phyloP scores from a whole-genome alignment of 2,113 vertebrate genomes.

The Peromyscus maniculatus region DNA sequence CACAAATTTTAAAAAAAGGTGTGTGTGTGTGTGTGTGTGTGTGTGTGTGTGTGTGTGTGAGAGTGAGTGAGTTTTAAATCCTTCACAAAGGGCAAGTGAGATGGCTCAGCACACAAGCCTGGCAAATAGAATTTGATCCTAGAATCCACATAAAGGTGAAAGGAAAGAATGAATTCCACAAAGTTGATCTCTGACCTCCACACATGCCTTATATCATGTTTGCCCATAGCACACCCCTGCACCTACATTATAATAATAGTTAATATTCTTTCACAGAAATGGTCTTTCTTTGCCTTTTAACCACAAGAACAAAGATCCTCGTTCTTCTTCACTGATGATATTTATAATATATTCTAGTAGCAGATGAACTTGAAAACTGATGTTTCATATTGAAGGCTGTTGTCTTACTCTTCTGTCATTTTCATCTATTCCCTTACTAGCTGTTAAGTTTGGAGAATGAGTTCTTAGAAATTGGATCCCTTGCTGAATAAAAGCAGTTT shows the following conservation, averaged over 20 bases:
- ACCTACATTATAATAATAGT: no score
- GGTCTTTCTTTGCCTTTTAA: background rate
- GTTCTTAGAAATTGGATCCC: background rate
- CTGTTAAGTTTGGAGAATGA: constrained; percentile 28
- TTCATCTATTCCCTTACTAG: constrained; percentile 28
- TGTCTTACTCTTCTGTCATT: background rate
- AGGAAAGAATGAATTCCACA: background rate
- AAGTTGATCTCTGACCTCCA: background rate
- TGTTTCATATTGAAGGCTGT: background rate
- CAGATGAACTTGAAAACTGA: background rate
- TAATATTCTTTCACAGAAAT: background rate
- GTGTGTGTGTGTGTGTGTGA: no score
- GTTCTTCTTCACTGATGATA: background rate
- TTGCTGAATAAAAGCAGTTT: background rate
- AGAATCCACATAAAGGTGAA: background rate
- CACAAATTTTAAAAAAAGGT: no score
- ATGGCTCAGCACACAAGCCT: background rate
- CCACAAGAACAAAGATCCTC: background rate
- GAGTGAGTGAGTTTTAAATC: background rate
- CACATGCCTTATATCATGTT: background rate
- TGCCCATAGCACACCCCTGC: no score
- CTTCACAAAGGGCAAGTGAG: background rate
- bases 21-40: no score
- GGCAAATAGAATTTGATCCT: background rate
- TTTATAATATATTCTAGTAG: background rate